Evolutionary conservation across 1,140 invertebrate species (phyloP).

Genomic region (Protaetia brevitarsis): DNA sequence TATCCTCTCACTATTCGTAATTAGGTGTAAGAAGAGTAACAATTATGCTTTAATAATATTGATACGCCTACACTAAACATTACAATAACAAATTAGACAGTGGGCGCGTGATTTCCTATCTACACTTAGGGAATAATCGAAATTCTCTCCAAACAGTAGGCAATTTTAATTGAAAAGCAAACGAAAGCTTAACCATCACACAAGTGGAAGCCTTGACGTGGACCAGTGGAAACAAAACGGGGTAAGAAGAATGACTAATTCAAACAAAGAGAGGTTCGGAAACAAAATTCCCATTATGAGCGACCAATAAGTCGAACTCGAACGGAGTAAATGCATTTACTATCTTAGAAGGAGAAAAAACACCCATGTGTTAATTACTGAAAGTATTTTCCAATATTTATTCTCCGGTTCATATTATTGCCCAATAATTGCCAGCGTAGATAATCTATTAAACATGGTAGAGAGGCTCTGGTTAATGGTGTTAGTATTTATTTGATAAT

Average conservation of each 20-base stretch:
- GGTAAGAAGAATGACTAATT: not conserved
- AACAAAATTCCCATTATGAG: not conserved
- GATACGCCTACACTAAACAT: no score
- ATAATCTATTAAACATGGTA: not conserved
- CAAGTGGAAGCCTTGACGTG: not conserved
- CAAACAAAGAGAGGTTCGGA: not conserved
- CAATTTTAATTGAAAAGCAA: constrained; percentile 2
- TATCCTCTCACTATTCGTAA: no score
- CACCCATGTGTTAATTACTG: constrained; percentile 3
- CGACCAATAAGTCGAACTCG: not conserved
- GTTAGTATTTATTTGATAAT: constrained; percentile 6
- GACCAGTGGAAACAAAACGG: not conserved
- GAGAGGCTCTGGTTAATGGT: not conserved
- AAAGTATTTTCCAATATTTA: constrained; percentile 3
- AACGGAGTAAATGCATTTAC: not conserved
- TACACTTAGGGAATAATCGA: not conserved
- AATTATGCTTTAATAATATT: no score
- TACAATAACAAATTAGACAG: not conserved
- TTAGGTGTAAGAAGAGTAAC: no score
- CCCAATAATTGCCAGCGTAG: not conserved
- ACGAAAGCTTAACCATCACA: not conserved
- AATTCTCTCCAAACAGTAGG: not conserved
- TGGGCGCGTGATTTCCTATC: not conserved
- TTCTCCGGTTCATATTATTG: not conserved
- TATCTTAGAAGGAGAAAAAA: not conserved